Evolutionary conservation across 2,113 vertebrate species (phyloP).

Genomic region (Bubo bubo): DNA sequence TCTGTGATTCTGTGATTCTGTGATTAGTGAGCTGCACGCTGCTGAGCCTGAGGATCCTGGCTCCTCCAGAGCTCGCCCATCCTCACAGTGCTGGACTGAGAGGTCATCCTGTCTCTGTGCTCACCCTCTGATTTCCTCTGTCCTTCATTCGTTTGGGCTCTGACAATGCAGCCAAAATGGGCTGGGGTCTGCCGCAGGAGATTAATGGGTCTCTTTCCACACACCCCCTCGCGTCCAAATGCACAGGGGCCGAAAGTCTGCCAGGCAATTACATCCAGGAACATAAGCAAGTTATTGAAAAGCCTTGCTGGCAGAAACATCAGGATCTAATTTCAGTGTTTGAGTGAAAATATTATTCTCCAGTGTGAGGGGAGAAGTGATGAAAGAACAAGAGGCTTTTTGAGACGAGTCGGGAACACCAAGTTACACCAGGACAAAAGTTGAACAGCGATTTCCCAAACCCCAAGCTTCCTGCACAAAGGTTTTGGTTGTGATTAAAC

Average conservation of each 20-base stretch:
- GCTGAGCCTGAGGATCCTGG: not conserved
- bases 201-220: not conserved
- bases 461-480: not conserved
- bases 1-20: no score
- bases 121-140: not conserved
- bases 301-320: constrained; percentile 35
- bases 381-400: constrained; percentile 58
- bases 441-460: not conserved
- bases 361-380: constrained; percentile 15
- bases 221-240: rapidly evolving
- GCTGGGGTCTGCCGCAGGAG: not conserved
- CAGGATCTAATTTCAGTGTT: not conserved
- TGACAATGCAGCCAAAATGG: rapidly evolving
- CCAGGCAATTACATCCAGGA: constrained; percentile 34
- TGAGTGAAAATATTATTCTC: constrained; percentile 43
- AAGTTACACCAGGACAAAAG: constrained; percentile 29
- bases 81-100: rapidly evolving
- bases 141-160: rapidly evolving
- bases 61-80: not conserved
- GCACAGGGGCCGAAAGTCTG: not conserved
- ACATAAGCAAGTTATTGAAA: constrained; percentile 36
- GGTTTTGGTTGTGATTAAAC: not conserved
- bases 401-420: not conserved
- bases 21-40: rapidly evolving
- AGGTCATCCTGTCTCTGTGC: rapidly evolving